A percentile compares a stretch with the other conserved stretches of the same genome.
Evolutionary conservation across 2,113 vertebrate species (phyloP).

Genomic region (Scortum barcoo): DNA sequence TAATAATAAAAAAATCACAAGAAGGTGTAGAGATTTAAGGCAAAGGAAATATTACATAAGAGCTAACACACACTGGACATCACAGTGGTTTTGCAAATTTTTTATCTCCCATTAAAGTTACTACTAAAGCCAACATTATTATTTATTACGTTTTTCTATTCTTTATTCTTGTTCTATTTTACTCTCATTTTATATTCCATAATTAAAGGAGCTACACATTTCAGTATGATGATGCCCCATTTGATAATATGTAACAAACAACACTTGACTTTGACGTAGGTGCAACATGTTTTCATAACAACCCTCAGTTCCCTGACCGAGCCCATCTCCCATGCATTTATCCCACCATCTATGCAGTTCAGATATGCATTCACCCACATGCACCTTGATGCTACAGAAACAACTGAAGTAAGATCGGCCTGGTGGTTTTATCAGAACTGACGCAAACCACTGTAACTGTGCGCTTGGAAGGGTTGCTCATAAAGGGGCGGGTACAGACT

Average conservation of each 20-base stretch:
- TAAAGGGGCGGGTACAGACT: neutral
- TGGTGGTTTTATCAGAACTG: neutral
- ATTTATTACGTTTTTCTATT: no score
- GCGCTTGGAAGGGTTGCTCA: neutral
- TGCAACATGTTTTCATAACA: constrained; percentile 59
- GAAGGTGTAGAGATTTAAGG: neutral
- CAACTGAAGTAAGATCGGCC: no score
- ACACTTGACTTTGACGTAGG: no score
- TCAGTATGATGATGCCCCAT: no score
- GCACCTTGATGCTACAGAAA: neutral
- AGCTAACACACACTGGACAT: neutral
- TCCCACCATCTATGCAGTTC: neutral
- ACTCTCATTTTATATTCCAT: no score
- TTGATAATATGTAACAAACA: no score
- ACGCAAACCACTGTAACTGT: neutral
- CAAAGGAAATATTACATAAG: neutral
- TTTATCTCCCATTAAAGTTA: no score
- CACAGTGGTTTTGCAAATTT: no score
- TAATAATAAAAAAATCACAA: no score
- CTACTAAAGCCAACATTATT: no score
- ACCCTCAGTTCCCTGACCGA: constrained; percentile 9
- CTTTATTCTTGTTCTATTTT: no score
- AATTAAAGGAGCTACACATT: no score
- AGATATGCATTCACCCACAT: neutral
- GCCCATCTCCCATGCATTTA: neutral